Conservation (phyloP, 2,113 vertebrate genomes). For the Lycocorax pyrrhopterus region DNA sequence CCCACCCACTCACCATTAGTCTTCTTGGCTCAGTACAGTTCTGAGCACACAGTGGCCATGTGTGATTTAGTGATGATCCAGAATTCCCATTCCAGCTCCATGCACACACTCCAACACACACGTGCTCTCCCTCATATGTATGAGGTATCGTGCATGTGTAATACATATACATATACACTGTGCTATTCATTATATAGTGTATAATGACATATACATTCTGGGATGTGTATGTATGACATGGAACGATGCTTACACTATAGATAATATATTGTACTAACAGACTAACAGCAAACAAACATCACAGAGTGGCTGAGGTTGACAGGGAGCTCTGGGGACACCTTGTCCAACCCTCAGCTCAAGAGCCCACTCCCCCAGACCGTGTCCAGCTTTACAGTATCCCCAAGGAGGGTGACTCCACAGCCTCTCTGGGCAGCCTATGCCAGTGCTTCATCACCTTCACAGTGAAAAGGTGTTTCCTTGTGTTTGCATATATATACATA, state of each 20-base stretch:
- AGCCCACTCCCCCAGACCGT: background rate
- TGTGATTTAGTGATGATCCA: background rate
- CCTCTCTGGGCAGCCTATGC: background rate
- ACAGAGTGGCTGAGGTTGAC: background rate
- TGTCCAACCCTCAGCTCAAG: background rate
- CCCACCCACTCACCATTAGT: background rate
- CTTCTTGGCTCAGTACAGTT: background rate
- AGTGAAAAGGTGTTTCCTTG: background rate
- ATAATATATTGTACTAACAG: background rate
- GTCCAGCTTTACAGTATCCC: background rate
- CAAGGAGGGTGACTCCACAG: background rate
- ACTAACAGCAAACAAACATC: background rate
- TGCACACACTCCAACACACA: background rate
- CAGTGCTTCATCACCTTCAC: background rate
- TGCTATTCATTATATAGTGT: too few species aligned
- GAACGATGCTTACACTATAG: background rate
- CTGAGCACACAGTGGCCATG: background rate
- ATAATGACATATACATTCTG: background rate
- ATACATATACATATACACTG: background rate
- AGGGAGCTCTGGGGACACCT: background rate
- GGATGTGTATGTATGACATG: background rate
- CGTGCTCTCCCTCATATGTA: fast-evolving
- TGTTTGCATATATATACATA: background rate
- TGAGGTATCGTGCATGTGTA: background rate
- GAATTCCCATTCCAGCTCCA: background rate